Evolutionary conservation across 2,113 vertebrate species (phyloP).

Genomic region (Tragelaphus scriptus): DNA sequence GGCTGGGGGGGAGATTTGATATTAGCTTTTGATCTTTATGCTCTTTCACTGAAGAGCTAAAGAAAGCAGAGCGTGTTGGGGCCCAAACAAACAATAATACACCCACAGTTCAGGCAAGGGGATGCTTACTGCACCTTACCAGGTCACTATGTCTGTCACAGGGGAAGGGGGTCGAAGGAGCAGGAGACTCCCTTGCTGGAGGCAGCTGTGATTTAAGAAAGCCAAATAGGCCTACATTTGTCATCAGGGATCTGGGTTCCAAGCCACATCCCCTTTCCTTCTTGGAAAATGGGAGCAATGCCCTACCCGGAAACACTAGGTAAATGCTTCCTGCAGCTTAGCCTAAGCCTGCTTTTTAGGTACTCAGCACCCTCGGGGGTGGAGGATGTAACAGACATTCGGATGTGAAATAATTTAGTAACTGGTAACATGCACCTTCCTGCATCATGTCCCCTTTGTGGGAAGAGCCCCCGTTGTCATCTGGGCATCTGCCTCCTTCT

Average conservation of each 20-base stretch:
- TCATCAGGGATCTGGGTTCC: neutral
- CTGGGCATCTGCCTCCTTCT: neutral
- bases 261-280: neutral
- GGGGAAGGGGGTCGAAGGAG: neutral
- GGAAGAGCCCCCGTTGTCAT: neutral
- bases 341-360: neutral
- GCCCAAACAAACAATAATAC: neutral
- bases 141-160: neutral
- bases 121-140: neutral
- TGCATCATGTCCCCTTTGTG: no score
- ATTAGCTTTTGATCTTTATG: neutral
- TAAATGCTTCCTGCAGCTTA: neutral
- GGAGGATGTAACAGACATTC: neutral
- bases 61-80: neutral
- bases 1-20: neutral
- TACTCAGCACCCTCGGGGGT: neutral
- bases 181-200: accelerated
- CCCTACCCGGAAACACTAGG: neutral
- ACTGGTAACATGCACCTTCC: neutral
- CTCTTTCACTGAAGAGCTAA: neutral
- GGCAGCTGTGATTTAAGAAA: neutral
- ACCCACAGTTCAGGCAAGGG: neutral
- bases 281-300: neutral
- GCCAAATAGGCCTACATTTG: neutral
- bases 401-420: neutral